Evolutionary conservation across 2,113 vertebrate species (phyloP).

Genomic region (Vidua macroura): DNA sequence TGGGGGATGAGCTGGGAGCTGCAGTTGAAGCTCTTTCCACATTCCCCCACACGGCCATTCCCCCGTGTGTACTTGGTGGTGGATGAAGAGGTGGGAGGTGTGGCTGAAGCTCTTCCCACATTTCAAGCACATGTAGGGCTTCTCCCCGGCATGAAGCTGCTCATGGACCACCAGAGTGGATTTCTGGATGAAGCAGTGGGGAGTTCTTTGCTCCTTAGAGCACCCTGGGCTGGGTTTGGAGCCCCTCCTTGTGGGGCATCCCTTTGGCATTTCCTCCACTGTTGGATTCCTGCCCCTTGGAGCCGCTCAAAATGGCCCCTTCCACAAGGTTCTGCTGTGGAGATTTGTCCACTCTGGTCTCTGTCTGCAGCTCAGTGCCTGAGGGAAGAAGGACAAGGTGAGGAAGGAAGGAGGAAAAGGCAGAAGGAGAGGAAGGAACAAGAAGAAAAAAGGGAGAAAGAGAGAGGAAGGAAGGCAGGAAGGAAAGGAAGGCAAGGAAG

Average conservation of each 20-base stretch:
- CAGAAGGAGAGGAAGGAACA: too few relatives aligned
- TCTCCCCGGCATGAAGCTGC: background rate
- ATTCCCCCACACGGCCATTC: background rate
- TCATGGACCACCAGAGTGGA: background rate
- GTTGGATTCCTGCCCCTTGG: background rate
- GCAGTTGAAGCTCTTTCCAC: background rate
- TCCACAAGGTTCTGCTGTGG: background rate
- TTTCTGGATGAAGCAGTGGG: background rate
- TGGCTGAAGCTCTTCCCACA: background rate
- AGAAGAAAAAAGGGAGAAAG: too few relatives aligned
- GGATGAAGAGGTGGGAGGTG: background rate
- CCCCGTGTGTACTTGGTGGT: background rate
- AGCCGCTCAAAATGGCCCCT: background rate
- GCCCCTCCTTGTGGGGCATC: background rate
- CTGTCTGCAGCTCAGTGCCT: background rate
- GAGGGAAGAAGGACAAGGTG: background rate
- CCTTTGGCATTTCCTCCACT: background rate
- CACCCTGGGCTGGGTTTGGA: background rate
- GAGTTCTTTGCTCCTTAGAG: background rate
- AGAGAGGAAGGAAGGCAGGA: background rate
- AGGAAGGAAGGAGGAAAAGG: background rate
- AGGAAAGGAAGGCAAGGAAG: too few relatives aligned
- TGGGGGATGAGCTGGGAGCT: background rate
- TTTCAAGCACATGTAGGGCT: background rate
- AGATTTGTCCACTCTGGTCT: background rate